phyloP scores from a whole-genome alignment of 2,888 invertebrate species.

The Cryptus armator region DNA sequence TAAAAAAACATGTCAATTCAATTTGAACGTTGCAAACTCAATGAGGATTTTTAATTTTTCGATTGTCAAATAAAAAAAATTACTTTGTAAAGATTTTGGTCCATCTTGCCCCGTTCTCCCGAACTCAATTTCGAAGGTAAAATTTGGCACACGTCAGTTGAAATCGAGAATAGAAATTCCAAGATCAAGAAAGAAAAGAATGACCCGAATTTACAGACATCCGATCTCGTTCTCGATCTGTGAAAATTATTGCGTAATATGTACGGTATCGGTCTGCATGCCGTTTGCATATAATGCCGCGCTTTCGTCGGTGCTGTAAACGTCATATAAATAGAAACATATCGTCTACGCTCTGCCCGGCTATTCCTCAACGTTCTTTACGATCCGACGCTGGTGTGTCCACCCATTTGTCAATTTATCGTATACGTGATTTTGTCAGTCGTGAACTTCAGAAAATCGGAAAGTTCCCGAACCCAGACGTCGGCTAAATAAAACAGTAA shows the following conservation, averaged over 20 bases:
- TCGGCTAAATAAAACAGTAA: no score
- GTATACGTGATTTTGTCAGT: no score
- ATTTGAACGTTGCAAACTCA: no score
- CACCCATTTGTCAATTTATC: no score
- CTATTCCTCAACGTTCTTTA: not conserved
- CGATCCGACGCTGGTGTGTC: not conserved
- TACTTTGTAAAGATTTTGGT: no score
- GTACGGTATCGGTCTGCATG: not conserved
- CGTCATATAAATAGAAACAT: not conserved
- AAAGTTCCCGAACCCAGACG: no score
- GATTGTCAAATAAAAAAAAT: no score
- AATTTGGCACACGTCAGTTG: not conserved
- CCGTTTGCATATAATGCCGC: not conserved
- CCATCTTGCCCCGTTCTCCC: no score
- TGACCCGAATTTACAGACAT: not conserved
- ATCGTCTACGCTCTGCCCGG: not conserved
- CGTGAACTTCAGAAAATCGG: no score
- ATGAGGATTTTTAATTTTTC: no score
- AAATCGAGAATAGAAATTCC: slow-evolving; percentile 14
- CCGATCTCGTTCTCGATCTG: not conserved
- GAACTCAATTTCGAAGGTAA: not conserved
- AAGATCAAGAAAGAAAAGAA: not conserved
- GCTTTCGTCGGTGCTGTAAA: not conserved
- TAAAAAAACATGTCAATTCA: no score
- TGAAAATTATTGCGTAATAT: slow-evolving; percentile 8